Evolutionary conservation across 2,888 invertebrate species (phyloP).

Genomic region (Strigamia transsilvanica): DNA sequence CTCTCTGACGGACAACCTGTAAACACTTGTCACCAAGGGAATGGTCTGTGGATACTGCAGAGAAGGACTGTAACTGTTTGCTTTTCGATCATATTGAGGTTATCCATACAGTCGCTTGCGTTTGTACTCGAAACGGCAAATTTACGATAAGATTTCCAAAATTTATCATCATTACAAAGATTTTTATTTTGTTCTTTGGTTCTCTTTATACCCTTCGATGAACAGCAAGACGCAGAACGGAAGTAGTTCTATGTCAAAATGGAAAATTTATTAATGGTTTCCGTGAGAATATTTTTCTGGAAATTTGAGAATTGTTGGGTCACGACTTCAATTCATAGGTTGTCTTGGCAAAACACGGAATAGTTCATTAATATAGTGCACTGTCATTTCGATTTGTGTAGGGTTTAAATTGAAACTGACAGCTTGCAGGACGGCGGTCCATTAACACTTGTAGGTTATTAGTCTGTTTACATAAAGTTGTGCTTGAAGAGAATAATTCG

Average conservation of each 20-base stretch:
- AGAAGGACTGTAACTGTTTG: conserved; percentile 16
- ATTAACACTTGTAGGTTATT: conserved; percentile 19
- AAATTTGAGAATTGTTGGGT: conserved; percentile 11
- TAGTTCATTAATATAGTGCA: conserved; percentile 11
- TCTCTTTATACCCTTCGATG: no score
- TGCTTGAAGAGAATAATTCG: not conserved
- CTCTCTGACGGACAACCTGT: conserved; percentile 17
- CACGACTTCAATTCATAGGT: not conserved
- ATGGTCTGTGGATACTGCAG: not conserved
- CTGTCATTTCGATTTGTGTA: conserved; percentile 31
- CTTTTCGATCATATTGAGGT: conserved; percentile 35
- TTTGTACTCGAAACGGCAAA: not conserved
- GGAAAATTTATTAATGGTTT: not conserved
- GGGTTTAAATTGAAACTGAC: not conserved
- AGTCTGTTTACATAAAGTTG: conserved; percentile 10
- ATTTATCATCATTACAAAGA: no score
- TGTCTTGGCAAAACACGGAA: not conserved
- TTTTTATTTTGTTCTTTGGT: no score
- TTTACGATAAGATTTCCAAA: not conserved
- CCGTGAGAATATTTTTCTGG: not conserved
- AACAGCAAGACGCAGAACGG: no score
- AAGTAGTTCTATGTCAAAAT: no score
- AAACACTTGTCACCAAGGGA: conserved; percentile 32
- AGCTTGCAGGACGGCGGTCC: not conserved
- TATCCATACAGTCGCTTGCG: not conserved